Evolutionary conservation across 2,113 vertebrate genomes (phyloP).

Genomic region (Serinus canaria): DNA sequence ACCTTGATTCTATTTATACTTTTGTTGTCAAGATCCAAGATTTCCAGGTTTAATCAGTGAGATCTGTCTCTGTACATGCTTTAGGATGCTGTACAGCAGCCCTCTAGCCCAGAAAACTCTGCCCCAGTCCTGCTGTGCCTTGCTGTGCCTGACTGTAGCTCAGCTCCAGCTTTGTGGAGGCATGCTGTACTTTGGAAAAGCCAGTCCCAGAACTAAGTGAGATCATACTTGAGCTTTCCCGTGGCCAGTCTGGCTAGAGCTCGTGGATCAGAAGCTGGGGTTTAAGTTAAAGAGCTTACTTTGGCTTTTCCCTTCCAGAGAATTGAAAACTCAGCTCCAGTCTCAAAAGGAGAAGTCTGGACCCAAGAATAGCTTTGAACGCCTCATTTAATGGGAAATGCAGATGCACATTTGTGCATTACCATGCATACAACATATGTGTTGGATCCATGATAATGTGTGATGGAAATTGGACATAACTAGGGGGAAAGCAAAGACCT

Average conservation of each 20-base stretch:
- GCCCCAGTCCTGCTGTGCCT: background rate
- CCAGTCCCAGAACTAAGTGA: background rate
- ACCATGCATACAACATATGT: accelerated
- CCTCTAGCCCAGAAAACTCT: background rate
- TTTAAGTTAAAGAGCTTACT: slow-evolving; percentile 36
- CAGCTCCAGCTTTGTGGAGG: background rate
- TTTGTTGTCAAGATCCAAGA: background rate
- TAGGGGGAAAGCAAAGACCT: background rate
- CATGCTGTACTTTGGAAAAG: background rate
- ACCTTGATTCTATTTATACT: background rate
- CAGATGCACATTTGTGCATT: background rate
- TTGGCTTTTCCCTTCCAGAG: background rate
- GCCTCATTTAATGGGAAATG: background rate
- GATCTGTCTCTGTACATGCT: background rate
- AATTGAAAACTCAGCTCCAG: background rate
- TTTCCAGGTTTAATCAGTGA: background rate
- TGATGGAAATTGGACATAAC: background rate
- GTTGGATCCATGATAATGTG: background rate
- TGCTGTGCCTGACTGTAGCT: background rate
- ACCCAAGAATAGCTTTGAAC: background rate
- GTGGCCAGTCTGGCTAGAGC: background rate
- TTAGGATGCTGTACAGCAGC: background rate
- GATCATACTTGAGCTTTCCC: background rate
- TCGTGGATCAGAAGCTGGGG: background rate
- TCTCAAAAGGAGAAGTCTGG: background rate